phyloP scores from a whole-genome alignment of 2,797 vertebrate species.

The Merluccius polli region DNA sequence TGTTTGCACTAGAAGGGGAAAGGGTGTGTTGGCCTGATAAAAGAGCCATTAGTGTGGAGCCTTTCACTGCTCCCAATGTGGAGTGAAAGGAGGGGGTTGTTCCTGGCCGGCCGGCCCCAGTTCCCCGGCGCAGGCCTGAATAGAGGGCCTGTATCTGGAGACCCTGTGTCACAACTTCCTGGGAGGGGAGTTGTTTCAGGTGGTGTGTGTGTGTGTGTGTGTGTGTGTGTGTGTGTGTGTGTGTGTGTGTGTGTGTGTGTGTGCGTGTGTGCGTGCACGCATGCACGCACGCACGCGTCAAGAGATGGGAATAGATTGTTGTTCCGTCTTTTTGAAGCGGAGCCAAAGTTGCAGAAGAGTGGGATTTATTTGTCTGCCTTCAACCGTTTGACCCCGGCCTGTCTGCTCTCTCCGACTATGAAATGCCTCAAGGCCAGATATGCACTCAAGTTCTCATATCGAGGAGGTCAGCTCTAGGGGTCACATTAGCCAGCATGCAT shows the following conservation, averaged over 20 bases:
- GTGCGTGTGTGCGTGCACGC: slow-evolving; percentile 4
- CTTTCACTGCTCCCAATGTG: slow-evolving; percentile 48
- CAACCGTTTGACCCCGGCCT: slow-evolving; percentile 35
- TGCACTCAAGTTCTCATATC: neutral
- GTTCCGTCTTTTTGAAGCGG: slow-evolving; percentile 39
- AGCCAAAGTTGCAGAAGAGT: slow-evolving; percentile 32
- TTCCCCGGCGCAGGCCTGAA: slow-evolving; percentile 32
- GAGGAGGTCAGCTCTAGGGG: neutral
- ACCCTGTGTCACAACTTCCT: slow-evolving; percentile 56
- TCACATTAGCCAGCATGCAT: neutral
- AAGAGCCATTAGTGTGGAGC: slow-evolving; percentile 59
- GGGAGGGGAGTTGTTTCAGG: slow-evolving; percentile 65
- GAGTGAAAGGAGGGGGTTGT: slow-evolving; percentile 57
- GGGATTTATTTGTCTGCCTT: slow-evolving; percentile 39
- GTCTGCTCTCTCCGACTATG: slow-evolving; percentile 9
- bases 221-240: slow-evolving; percentile 11
- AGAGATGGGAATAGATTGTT: slow-evolving; percentile 32
- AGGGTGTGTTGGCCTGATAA: slow-evolving; percentile 56
- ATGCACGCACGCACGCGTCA: neutral
- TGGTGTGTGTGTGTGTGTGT: slow-evolving; percentile 31
- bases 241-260: slow-evolving; percentile 1
- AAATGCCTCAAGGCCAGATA: slow-evolving; percentile 33
- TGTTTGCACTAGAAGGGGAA: slow-evolving; percentile 45
- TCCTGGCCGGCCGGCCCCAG: slow-evolving; percentile 37
- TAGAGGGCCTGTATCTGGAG: slow-evolving; percentile 50